Evolutionary conservation across 2,888 invertebrate genomes (phyloP).

Genomic region (Parelbella ahira): DNA sequence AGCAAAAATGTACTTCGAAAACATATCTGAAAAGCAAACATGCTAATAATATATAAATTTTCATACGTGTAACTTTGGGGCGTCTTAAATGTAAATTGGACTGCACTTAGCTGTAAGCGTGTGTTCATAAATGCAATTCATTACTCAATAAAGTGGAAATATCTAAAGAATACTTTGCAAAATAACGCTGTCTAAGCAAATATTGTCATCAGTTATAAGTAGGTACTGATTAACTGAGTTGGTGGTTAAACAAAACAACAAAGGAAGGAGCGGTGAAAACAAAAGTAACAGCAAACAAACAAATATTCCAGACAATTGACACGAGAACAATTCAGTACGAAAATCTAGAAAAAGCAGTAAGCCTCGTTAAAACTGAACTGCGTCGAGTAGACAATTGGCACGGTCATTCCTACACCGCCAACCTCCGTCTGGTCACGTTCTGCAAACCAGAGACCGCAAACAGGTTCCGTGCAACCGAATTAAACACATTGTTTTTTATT

Average conservation of each 20-base stretch:
- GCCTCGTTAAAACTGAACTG: slow-evolving; percentile 23
- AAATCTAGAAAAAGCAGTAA: slow-evolving; percentile 23
- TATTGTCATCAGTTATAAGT: no score
- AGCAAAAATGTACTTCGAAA: not conserved
- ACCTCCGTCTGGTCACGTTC: slow-evolving; percentile 75
- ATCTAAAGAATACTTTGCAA: no score
- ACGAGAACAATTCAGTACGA: slow-evolving; percentile 30
- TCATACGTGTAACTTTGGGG: no score
- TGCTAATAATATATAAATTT: no score
- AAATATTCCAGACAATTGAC: slow-evolving; percentile 30
- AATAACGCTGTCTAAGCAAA: no score
- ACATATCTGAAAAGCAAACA: no score
- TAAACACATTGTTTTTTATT: slow-evolving; percentile 59
- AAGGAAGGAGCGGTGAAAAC: slow-evolving; percentile 12
- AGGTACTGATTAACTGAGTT: no score
- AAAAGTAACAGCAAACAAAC: slow-evolving; percentile 21
- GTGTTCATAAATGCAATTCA: no score
- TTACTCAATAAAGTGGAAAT: no score
- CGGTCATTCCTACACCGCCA: slow-evolving; percentile 52
- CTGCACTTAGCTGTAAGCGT: no score
- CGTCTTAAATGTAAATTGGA: no score
- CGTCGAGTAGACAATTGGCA: slow-evolving; percentile 46
- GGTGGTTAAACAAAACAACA: no score
- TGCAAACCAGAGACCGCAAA: slow-evolving; percentile 70
- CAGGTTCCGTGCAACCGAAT: slow-evolving; percentile 59